These are phyloP conservation scores for Nothoprocta pentlandii DNA, from an alignment of 2,113 vertebrate genomes.

Conservation along the genomic window DNA sequence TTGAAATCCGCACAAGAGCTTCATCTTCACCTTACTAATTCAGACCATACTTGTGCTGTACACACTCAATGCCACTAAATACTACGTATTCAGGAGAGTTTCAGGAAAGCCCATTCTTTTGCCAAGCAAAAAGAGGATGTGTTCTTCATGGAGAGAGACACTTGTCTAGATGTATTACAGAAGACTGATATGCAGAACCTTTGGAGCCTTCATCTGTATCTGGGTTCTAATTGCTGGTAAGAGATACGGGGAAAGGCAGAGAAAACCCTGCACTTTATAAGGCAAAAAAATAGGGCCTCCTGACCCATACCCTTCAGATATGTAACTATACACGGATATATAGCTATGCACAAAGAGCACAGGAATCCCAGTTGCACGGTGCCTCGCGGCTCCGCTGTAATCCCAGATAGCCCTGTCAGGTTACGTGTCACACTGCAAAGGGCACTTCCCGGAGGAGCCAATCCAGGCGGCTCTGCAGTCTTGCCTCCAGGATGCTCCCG, in stretches of 20 bases:
- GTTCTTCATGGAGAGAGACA: background rate
- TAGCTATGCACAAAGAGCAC: background rate
- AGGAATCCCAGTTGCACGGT: background rate
- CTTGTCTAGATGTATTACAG: background rate
- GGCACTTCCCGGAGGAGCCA: background rate
- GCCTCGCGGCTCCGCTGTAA: background rate
- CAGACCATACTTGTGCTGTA: background rate
- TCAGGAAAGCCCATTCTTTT: too few relatives aligned
- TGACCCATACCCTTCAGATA: background rate
- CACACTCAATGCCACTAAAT: background rate
- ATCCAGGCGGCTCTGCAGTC: background rate
- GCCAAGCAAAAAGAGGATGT: background rate
- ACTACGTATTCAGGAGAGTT: background rate
- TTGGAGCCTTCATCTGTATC: background rate
- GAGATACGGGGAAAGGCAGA: background rate
- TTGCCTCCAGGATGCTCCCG: background rate
- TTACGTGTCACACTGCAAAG: background rate
- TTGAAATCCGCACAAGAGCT: background rate
- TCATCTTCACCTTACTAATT: background rate
- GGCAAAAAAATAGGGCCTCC: background rate
- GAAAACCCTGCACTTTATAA: background rate
- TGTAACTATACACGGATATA: background rate
- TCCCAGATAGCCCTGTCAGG: background rate
- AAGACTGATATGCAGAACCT: background rate
- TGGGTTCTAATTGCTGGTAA: background rate